A percentile compares a stretch with the other conserved stretches of the same genome.
phyloP scores from a whole-genome alignment of 2,888 invertebrate genomes.

The Napeogenes inachia region DNA sequence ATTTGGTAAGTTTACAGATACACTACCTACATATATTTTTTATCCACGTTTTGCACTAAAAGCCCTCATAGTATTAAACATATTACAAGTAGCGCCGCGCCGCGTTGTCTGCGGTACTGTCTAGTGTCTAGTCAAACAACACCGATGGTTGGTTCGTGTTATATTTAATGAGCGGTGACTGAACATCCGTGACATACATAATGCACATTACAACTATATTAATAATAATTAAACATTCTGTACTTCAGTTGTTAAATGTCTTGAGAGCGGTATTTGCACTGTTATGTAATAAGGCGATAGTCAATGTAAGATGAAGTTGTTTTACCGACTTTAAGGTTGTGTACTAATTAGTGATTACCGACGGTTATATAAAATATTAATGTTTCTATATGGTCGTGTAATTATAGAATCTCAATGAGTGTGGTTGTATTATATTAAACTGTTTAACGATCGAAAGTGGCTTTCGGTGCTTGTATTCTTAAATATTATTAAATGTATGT shows the following conservation, averaged over 20 bases:
- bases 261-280: conserved; percentile 38
- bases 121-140: conserved; percentile 76
- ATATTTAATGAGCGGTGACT: conserved; percentile 41
- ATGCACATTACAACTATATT: conserved; percentile 30
- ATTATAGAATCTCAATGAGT: conserved; percentile 8
- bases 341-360: conserved; percentile 50
- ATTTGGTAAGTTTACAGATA: neutral
- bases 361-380: conserved; percentile 25
- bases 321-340: conserved; percentile 63
- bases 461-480: conserved; percentile 4
- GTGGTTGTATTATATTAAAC: no score
- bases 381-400: neutral
- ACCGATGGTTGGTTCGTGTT: conserved; percentile 63
- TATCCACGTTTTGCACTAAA: conserved; percentile 39
- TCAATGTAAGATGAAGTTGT: conserved; percentile 50
- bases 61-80: conserved; percentile 47
- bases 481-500: no score
- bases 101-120: conserved; percentile 63
- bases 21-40: neutral
- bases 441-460: no score
- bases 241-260: conserved; percentile 29
- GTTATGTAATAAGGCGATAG: conserved; percentile 56
- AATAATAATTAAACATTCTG: conserved; percentile 21
- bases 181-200: conserved; percentile 28
- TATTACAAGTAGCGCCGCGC: conserved; percentile 57